Percentiles rank a stretch among this genome's conserved stretches.
These are phyloP conservation scores for Dipodomys stephensi DNA, from an alignment of 2,113 vertebrate genomes.

Conservation along the genomic window DNA sequence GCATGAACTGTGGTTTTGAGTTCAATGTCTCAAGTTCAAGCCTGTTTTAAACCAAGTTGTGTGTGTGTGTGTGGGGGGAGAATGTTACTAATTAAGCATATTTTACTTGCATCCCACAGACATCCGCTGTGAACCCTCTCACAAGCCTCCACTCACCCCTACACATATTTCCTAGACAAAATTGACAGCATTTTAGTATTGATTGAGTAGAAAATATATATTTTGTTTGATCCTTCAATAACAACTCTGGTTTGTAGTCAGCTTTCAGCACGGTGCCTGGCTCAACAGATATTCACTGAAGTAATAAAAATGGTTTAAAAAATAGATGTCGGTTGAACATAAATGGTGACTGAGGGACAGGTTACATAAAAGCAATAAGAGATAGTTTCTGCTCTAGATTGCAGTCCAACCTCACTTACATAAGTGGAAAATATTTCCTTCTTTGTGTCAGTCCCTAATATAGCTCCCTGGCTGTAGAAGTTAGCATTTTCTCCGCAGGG, in stretches of 20 bases:
- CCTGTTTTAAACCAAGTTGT: neutral
- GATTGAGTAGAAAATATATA: too few relatives aligned
- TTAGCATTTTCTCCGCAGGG: slow-evolving; percentile 1
- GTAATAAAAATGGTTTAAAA: neutral
- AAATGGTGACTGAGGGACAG: slow-evolving; percentile 4
- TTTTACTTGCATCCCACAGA: slow-evolving; percentile 12
- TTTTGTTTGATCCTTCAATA: slow-evolving; percentile 3
- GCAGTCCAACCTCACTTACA: slow-evolving; percentile 49
- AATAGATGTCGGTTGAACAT: neutral
- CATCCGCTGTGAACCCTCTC: neutral
- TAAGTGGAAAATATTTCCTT: slow-evolving; percentile 45
- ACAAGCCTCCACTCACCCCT: neutral
- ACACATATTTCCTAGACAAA: neutral
- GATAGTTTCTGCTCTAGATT: slow-evolving; percentile 63
- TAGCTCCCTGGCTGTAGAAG: slow-evolving; percentile 16
- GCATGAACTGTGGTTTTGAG: slow-evolving; percentile 38
- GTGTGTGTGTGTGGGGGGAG: neutral
- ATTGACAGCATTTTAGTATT: neutral
- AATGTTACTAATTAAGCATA: neutral
- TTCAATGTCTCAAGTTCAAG: slow-evolving; percentile 35
- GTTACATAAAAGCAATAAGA: slow-evolving; percentile 61
- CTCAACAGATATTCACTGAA: slow-evolving; percentile 6
- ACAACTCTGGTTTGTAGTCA: slow-evolving; percentile 19
- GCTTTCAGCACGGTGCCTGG: neutral
- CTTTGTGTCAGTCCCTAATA: neutral